Evolutionary conservation across 2,888 invertebrate species (phyloP).

Genomic region (Xylophagus ater): DNA sequence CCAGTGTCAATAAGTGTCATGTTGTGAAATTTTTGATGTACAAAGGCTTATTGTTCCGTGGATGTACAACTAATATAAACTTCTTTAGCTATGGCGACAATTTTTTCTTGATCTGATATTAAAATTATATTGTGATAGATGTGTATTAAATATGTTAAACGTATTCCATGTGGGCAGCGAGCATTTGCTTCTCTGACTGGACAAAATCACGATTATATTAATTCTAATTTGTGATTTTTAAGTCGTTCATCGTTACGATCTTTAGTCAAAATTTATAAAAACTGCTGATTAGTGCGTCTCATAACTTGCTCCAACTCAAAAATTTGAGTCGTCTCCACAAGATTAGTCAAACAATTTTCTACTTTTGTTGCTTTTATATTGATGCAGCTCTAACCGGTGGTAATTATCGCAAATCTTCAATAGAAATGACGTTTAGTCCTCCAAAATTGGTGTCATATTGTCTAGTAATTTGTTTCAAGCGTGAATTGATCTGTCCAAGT

Average conservation of each 20-base stretch:
- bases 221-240: not conserved
- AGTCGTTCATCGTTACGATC: not conserved
- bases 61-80: not conserved
- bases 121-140: not conserved
- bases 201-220: constrained; percentile 2
- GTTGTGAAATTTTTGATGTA: not conserved
- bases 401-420: constrained; percentile 31
- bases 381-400: constrained; percentile 28
- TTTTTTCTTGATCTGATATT: not conserved
- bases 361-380: constrained; percentile 23
- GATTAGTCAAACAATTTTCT: constrained; percentile 18
- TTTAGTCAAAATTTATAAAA: not conserved
- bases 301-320: constrained; percentile 24
- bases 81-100: not conserved
- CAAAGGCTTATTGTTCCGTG: not conserved
- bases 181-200: not conserved
- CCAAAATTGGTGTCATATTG: constrained; percentile 26
- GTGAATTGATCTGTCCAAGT: constrained; percentile 23
- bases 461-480: constrained; percentile 29
- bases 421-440: constrained; percentile 28
- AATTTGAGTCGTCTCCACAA: constrained; percentile 26
- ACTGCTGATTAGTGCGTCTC: not conserved
- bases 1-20: not conserved
- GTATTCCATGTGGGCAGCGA: not conserved
- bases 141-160: not conserved